Base-by-base conservation (phyloP, 2,113 vertebrate species). In the Hymenochirus boettgeri region DNA sequence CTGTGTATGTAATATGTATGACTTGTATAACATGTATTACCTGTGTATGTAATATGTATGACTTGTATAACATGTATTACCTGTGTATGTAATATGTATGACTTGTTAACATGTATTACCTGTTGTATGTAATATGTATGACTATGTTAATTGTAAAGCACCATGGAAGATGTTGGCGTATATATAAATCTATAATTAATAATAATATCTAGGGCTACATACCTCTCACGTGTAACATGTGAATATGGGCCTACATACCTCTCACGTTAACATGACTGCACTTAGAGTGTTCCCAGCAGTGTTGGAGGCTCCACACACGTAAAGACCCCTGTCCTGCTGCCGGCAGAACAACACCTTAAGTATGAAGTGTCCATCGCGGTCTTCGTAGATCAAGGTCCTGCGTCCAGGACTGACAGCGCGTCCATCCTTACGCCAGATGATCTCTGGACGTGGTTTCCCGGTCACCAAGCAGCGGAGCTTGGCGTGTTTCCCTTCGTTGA, bases 261-360 rank as follows among this genome's bases (percentile, higher is more conserved):
- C 93, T 93, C 56, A 98, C 93, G 11, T 88, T 72, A 98, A 90
- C 61, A 93, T 93, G 59, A 98, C 95, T 0, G 95, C 89, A 0
- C 96, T 99, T 65, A 98, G 87, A 0, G 96, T 99, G 78, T 95
- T 93, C 18, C 96, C 96, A 0, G 95, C 96, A 0, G 90, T 86
- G 71, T 98, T 99, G 76, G 93, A 97, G 0, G 96, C 96, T 0
- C 92, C 91, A 69, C 96, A 99, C 35, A 97, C 78, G 7, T 99
- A 99, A 56, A 99, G 90, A 7, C 96, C 96, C 24, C 92, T 88
- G 74, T 99, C 96, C 74, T 89, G 88, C 60, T 91, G 90, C 52
- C 93, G 95, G 81, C 96, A 99, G 81, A 97, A 99, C 50, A 98
- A 87, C 74, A 99, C 91, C 78, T 99, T 99, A 55, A 99, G 93